These are phyloP conservation scores for Criorhina ranunculi DNA, from an alignment of 2,888 invertebrate species.

Conservation along the genomic window DNA sequence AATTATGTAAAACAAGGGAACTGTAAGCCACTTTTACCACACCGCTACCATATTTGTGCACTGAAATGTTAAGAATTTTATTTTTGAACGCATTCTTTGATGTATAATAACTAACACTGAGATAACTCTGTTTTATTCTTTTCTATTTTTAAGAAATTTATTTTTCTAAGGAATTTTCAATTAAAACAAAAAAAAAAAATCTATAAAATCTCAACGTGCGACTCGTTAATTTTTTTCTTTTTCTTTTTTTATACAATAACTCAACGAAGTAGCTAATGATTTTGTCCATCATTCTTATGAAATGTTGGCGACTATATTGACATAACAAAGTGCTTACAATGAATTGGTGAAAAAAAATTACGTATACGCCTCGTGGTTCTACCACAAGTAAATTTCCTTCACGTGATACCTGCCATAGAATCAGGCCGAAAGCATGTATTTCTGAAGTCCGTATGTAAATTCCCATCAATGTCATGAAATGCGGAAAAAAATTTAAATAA, in stretches of 20 bases:
- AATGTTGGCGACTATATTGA: too few species aligned
- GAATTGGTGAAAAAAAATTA: constrained; percentile 22
- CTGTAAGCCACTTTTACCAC: not conserved
- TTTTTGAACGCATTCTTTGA: constrained; percentile 2
- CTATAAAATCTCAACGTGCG: not conserved
- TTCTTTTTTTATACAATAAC: too few species aligned
- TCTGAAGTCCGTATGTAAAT: not conserved
- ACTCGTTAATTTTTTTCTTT: not conserved
- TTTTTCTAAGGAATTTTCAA: not conserved
- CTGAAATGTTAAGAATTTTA: not conserved
- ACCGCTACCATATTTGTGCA: not conserved
- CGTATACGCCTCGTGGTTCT: constrained; percentile 25
- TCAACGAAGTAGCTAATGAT: too few species aligned
- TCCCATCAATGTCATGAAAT: not conserved
- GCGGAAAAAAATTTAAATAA: constrained; percentile 14
- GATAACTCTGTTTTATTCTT: not conserved
- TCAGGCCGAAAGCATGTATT: constrained; percentile 9
- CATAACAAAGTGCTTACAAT: not conserved
- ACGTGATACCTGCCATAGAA: constrained; percentile 9
- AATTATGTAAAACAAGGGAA: not conserved
- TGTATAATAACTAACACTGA: not conserved
- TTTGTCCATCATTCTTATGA: too few species aligned
- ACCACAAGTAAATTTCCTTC: constrained; percentile 12
- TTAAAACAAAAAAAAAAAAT: not conserved
- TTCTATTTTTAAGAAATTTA: not conserved